These are phyloP conservation scores for Halyomorpha halys DNA, from an alignment of 1,140 invertebrate species.

Conservation along the genomic window DNA sequence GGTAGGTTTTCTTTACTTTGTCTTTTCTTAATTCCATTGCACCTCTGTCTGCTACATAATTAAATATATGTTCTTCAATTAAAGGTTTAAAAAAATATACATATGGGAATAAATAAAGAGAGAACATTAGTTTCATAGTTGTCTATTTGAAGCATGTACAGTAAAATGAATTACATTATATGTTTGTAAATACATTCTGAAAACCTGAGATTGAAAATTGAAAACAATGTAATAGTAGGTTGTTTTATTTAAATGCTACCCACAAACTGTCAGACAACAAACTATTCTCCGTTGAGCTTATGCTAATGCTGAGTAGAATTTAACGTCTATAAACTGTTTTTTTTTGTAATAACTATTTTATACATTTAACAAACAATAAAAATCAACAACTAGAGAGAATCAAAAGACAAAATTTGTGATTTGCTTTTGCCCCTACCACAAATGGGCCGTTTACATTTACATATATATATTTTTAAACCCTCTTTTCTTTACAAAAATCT, in stretches of 20 bases:
- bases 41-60: no score
- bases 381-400: conserved; percentile 18
- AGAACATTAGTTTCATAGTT: background rate
- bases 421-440: conserved; percentile 2
- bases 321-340: no score
- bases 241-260: no score
- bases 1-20: no score
- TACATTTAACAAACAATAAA: conserved; percentile 17
- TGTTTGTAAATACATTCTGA: no score
- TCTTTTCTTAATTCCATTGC: no score
- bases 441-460: background rate
- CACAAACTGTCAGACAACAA: conserved; percentile 2
- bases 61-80: no score
- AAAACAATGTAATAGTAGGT: no score
- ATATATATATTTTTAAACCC: conserved; percentile 15
- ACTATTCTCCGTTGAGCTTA: background rate
- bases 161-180: conserved; percentile 7
- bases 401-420: conserved; percentile 3
- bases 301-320: background rate
- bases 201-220: no score
- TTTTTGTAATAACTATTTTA: conserved; percentile 7
- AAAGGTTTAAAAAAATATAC: no score
- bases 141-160: conserved; percentile 14
- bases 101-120: background rate
- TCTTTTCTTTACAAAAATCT: conserved; percentile 15